Percentiles rank a stretch among this genome's conserved stretches.
phyloP scores from a whole-genome alignment of 2,797 vertebrate species.

The Mormyrops boulengeri region DNA sequence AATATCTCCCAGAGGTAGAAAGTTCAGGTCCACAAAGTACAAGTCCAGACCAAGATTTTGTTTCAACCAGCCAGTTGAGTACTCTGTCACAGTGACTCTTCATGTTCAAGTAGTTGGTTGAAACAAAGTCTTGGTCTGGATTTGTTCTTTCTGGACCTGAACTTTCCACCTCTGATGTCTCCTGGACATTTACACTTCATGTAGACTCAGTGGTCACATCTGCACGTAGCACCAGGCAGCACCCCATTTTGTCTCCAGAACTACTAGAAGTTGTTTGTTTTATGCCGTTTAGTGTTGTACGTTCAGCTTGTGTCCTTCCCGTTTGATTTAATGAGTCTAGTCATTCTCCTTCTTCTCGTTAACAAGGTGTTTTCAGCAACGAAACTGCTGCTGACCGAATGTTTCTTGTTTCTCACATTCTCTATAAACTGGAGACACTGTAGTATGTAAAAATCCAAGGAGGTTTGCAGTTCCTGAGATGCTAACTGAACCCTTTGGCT shows the following conservation, averaged over 20 bases:
- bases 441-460: not conserved
- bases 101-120: not conserved
- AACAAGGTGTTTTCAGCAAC: not conserved
- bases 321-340: not conserved
- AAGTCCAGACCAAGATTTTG: not conserved
- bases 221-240: not conserved
- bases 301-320: not conserved
- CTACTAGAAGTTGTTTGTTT: not conserved
- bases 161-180: not conserved
- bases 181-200: not conserved
- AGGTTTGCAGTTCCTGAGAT: not conserved
- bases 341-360: not conserved
- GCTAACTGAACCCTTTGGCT: not conserved
- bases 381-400: not conserved
- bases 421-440: not conserved
- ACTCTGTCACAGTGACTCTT: not conserved
- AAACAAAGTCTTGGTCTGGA: not conserved
- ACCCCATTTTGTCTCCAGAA: not conserved
- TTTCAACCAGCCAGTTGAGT: not conserved
- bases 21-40: not conserved
- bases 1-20: not conserved
- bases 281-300: not conserved
- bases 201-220: not conserved
- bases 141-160: not conserved
- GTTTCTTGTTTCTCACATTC: not conserved